phyloP scores from a whole-genome alignment of 92 coral and sea anemone genomes.

The Porites cylindrica region DNA sequence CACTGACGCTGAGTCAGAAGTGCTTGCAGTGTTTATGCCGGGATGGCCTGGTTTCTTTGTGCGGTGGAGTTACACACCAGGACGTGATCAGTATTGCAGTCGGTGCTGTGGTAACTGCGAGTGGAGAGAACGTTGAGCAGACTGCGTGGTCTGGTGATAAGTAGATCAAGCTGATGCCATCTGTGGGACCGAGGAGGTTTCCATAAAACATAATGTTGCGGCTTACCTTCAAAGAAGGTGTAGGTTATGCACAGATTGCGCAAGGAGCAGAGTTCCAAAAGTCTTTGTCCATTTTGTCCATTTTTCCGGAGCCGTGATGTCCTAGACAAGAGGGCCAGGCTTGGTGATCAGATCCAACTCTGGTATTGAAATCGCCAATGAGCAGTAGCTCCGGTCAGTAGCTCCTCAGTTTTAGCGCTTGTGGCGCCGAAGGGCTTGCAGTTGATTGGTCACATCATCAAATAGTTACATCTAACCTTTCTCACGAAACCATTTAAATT shows the following conservation, averaged over 20 bases:
- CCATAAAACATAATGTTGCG: neutral
- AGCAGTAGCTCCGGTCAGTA: too few species aligned
- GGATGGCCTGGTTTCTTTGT: neutral
- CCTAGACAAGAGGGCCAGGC: too few species aligned
- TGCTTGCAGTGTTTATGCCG: neutral
- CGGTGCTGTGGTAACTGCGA: slow-evolving; percentile 33
- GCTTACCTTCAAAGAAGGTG: neutral
- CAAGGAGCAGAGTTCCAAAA: slow-evolving; percentile 42
- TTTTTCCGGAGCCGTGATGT: too few species aligned
- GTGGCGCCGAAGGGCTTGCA: too few species aligned
- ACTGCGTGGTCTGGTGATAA: slow-evolving; percentile 42
- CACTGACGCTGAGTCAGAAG: neutral
- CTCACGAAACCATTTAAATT: too few species aligned
- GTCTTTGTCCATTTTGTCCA: too few species aligned
- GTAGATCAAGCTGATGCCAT: slow-evolving; percentile 22
- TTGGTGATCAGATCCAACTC: too few species aligned
- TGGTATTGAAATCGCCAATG: too few species aligned
- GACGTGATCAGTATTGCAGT: slow-evolving; percentile 40
- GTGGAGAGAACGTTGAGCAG: slow-evolving; percentile 16
- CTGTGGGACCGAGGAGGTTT: neutral
- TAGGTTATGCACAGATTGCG: slow-evolving; percentile 19
- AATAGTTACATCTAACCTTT: too few species aligned
- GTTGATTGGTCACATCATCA: too few species aligned
- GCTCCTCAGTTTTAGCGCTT: too few species aligned
- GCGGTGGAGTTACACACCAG: neutral